These are phyloP conservation scores for Acromyrmex heyeri DNA, from an alignment of 1,140 invertebrate species.

Conservation along the genomic window DNA sequence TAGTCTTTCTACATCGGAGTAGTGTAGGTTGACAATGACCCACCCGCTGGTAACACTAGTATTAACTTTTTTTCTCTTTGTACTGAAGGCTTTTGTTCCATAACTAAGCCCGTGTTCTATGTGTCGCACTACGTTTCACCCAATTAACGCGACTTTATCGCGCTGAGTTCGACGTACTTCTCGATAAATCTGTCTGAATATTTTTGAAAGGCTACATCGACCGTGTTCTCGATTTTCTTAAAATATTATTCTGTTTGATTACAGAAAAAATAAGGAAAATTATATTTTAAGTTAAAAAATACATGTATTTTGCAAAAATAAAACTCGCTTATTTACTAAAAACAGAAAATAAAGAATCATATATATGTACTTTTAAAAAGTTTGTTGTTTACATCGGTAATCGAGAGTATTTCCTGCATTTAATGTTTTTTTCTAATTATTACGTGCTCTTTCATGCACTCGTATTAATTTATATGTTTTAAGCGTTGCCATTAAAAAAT, in stretches of 20 bases:
- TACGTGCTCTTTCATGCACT: no score
- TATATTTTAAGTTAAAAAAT: not conserved
- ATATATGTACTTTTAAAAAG: not conserved
- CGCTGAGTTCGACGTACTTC: not conserved
- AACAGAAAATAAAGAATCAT: not conserved
- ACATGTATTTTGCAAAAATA: not conserved
- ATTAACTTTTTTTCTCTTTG: conserved; percentile 35
- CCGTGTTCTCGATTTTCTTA: not conserved
- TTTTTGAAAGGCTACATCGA: not conserved
- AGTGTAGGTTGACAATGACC: conserved; percentile 24
- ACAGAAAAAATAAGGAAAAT: not conserved
- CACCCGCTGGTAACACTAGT: not conserved
- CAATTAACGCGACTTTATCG: not conserved
- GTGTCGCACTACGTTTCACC: conserved; percentile 6
- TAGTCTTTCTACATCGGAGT: not conserved
- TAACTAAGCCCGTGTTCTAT: not conserved
- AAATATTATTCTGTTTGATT: conserved; percentile 1
- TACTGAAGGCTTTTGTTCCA: conserved; percentile 18
- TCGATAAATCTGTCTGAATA: conserved; percentile 5
- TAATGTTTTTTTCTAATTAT: not conserved
- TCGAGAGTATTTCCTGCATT: not conserved
- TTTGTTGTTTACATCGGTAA: not conserved
- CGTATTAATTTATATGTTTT: not conserved
- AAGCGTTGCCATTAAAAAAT: not conserved
- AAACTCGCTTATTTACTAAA: conserved; percentile 16